Evolutionary conservation across 2,888 invertebrate genomes (phyloP).

Genomic region (Apotomis capreana): DNA sequence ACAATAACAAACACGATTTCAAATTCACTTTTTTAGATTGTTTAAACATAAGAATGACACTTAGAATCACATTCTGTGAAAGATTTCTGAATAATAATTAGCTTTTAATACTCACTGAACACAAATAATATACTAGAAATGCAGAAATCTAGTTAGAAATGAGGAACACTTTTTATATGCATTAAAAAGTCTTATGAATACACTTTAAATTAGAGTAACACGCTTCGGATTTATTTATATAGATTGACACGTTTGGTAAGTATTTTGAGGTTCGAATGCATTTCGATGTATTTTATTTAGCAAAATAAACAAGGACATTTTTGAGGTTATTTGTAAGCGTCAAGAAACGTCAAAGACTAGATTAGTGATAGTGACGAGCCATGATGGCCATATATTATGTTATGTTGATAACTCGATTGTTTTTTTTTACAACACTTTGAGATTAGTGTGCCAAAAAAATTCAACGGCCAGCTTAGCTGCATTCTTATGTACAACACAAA

Average conservation of each 20-base stretch:
- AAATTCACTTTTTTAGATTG: not conserved
- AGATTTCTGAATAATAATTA: not conserved
- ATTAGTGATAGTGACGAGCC: slow-evolving; percentile 15
- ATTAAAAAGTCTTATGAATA: not conserved
- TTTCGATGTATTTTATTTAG: slow-evolving; percentile 13
- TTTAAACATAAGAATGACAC: not conserved
- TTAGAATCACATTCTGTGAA: not conserved
- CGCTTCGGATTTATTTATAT: not conserved
- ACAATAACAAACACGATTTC: not conserved
- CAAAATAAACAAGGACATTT: slow-evolving; percentile 45
- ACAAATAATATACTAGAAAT: slow-evolving; percentile 14
- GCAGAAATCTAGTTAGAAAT: slow-evolving; percentile 2
- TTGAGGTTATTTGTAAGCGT: slow-evolving; percentile 52
- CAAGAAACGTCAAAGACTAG: slow-evolving; percentile 53
- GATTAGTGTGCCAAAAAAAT: no score
- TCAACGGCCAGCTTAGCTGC: no score
- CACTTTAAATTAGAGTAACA: not conserved
- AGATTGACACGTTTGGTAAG: not conserved
- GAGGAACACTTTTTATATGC: not conserved
- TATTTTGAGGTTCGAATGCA: not conserved
- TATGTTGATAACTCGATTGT: not conserved
- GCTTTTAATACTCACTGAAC: not conserved
- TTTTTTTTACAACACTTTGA: not conserved
- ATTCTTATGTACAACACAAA: no score
- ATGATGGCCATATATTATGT: not conserved